A percentile compares a stretch with the other conserved stretches of the same genome.
Evolutionary conservation across 2,797 vertebrate genomes (phyloP).

Genomic region (Crenichthys baileyi): DNA sequence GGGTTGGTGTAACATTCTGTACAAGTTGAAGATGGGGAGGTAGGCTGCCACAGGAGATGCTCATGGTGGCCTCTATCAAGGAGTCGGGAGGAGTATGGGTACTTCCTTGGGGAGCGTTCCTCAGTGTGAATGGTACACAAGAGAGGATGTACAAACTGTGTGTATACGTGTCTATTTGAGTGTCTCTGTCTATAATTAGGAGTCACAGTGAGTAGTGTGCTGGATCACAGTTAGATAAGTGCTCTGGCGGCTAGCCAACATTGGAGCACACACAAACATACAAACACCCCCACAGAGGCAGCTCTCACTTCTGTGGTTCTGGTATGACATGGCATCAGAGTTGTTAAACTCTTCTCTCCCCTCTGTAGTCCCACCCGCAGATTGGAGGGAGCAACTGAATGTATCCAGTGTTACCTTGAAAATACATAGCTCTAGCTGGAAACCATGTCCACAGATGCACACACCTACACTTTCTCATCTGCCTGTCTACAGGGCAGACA

Average conservation of each 20-base stretch:
- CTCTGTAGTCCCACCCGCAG: slow-evolving; percentile 61
- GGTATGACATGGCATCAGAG: slow-evolving; percentile 24
- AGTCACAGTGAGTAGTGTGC: slow-evolving; percentile 68
- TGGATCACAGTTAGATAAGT: slow-evolving; percentile 81
- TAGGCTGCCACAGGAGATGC: slow-evolving; percentile 43
- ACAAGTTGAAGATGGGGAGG: slow-evolving; percentile 22
- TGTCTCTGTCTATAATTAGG: slow-evolving; percentile 78
- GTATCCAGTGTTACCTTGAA: slow-evolving; percentile 56
- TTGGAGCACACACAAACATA: slow-evolving; percentile 25
- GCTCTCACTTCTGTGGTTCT: slow-evolving; percentile 42
- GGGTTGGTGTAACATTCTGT: slow-evolving; percentile 18
- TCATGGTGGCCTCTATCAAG: slow-evolving; percentile 62
- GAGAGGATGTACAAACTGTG: slow-evolving; percentile 67
- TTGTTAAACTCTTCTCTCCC: slow-evolving; percentile 36
- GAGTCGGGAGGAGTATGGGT: slow-evolving; percentile 45
- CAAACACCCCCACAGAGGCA: slow-evolving; percentile 33
- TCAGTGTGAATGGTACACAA: slow-evolving; percentile 73
- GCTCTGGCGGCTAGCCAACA: slow-evolving; percentile 74
- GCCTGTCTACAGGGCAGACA: slow-evolving; percentile 38
- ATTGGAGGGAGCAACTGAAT: slow-evolving; percentile 50
- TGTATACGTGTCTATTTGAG: slow-evolving; percentile 69
- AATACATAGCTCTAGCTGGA: slow-evolving; percentile 42
- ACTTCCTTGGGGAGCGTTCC: slow-evolving; percentile 68
- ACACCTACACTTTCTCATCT: slow-evolving; percentile 49
- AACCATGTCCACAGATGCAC: slow-evolving; percentile 44